A percentile compares a stretch with the other conserved stretches of the same genome.
phyloP scores from a whole-genome alignment of 2,797 vertebrate species.

The Acestrorhynchus altus region DNA sequence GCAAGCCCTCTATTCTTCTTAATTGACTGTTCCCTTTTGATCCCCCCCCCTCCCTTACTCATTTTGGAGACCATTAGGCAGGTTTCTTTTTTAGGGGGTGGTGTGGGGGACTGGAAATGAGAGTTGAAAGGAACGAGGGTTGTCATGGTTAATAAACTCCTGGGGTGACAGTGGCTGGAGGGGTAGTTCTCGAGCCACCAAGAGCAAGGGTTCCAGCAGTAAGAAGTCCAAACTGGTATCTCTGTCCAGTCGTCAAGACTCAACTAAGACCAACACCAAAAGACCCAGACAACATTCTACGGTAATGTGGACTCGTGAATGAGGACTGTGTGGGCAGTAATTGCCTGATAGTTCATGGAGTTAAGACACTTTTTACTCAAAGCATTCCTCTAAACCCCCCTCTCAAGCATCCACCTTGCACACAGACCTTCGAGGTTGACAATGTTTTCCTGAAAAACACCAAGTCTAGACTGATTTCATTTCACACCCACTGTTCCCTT shows the following conservation, averaged over 20 bases:
- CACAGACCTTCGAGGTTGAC: too few species aligned
- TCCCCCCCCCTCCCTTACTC: conserved; percentile 28
- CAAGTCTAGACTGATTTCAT: too few species aligned
- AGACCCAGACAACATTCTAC: neutral
- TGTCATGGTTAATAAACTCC: conserved; percentile 76
- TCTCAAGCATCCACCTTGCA: too few species aligned
- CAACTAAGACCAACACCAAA: neutral
- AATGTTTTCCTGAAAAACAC: too few species aligned
- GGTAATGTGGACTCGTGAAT: too few species aligned
- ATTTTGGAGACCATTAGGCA: conserved; percentile 53
- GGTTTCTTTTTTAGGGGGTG: conserved; percentile 53
- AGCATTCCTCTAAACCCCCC: too few species aligned
- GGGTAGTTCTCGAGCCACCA: conserved; percentile 52
- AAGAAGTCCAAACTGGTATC: neutral
- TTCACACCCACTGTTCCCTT: too few species aligned
- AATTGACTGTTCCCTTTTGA: conserved; percentile 43
- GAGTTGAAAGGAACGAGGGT: conserved; percentile 58
- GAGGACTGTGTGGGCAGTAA: neutral
- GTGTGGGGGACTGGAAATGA: conserved; percentile 69
- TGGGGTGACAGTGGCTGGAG: conserved; percentile 65
- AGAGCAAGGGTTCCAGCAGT: conserved; percentile 27
- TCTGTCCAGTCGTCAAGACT: neutral
- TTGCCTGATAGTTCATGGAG: neutral
- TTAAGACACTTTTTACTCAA: too few species aligned
- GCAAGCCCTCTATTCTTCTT: conserved; percentile 20